A percentile compares a stretch with the other conserved stretches of the same genome.
Conservation (phyloP, 2,797 vertebrate species). For the Psittacula echo region DNA sequence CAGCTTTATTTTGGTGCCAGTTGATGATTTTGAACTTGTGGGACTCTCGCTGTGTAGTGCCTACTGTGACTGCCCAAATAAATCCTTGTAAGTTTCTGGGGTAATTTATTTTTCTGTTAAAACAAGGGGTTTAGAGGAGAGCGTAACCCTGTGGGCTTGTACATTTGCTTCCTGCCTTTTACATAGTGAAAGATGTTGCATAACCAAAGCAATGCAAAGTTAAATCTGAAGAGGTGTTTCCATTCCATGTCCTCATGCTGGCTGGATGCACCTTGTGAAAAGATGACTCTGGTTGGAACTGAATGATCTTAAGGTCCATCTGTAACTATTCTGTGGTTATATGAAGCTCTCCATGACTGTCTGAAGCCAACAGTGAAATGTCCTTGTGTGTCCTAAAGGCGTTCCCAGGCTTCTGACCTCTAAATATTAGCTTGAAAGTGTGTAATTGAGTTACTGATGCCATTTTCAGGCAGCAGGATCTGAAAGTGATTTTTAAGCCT, state of each 20-base stretch:
- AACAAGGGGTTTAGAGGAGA: not conserved
- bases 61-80: not conserved
- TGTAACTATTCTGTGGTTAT: not conserved
- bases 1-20: not conserved
- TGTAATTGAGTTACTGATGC: not conserved
- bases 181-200: not conserved
- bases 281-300: not conserved
- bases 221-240: not conserved
- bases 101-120: not conserved
- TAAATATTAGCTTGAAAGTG: not conserved
- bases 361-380: not conserved
- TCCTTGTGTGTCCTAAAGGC: conserved; percentile 2
- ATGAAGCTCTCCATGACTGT: not conserved
- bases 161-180: not conserved
- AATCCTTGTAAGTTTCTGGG: not conserved
- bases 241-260: not conserved
- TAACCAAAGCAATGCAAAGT: not conserved
- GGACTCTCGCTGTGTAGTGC: not conserved
- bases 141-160: not conserved
- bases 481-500: conserved; percentile 2
- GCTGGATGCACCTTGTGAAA: not conserved
- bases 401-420: not conserved
- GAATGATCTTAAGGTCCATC: not conserved
- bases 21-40: not conserved
- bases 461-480: not conserved